Conservation (phyloP, 1,140 invertebrate genomes). For the Cephus cinctus region DNA sequence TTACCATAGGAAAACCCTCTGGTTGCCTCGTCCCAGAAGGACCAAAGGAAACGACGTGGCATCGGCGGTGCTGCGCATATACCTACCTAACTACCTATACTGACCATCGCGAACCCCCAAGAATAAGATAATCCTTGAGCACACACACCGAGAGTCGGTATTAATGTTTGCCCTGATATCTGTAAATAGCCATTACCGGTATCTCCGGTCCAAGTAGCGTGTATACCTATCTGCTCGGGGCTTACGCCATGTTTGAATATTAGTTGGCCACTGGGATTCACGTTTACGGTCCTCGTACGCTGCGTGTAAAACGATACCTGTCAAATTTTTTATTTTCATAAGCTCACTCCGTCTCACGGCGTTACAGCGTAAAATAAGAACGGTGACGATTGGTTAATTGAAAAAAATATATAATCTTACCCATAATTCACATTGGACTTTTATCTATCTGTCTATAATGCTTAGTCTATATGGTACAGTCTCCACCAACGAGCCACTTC, state of each 20-base stretch:
- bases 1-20: conserved; percentile 11
- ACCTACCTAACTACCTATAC: too few species aligned
- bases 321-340: too few species aligned
- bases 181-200: conserved; percentile 49
- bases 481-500: too few species aligned
- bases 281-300: too few species aligned
- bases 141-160: conserved; percentile 42
- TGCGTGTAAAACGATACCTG: too few species aligned
- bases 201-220: conserved; percentile 35
- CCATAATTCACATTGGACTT: too few species aligned
- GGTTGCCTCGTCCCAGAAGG: conserved; percentile 11
- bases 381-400: background rate
- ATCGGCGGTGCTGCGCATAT: background rate
- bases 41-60: conserved; percentile 3
- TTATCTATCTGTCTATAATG: too few species aligned
- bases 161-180: conserved; percentile 55
- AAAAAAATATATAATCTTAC: background rate
- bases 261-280: conserved; percentile 51
- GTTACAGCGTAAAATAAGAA: background rate
- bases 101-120: conserved; percentile 36
- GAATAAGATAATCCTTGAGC: conserved; percentile 52
- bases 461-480: too few species aligned
- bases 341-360: background rate
- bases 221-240: conserved; percentile 37
- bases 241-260: conserved; percentile 43